Evolutionary conservation across 2,797 vertebrate species (phyloP).

Genomic region (Crypturellus tataupa): DNA sequence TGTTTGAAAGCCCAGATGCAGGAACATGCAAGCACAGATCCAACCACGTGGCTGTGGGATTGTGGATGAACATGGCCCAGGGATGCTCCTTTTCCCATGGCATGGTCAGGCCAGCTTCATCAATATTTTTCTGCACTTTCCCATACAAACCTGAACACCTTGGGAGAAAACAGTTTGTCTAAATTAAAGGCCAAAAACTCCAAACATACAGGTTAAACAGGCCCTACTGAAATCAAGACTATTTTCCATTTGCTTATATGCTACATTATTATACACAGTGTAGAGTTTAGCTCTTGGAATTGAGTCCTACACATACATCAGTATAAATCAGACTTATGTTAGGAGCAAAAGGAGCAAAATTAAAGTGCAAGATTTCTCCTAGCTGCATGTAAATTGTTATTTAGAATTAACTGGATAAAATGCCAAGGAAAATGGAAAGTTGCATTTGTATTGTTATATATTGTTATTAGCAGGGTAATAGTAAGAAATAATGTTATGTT

Average conservation of each 20-base stretch:
- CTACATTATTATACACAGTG: not conserved
- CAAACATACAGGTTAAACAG: not conserved
- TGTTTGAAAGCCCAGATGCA: too few species aligned
- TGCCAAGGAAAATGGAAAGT: not conserved
- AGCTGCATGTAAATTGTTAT: conserved; percentile 8
- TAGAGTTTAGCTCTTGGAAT: conserved; percentile 6
- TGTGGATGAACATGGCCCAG: too few species aligned
- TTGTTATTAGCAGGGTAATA: not conserved
- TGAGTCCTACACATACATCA: not conserved
- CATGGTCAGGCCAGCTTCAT: too few species aligned
- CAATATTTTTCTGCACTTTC: too few species aligned
- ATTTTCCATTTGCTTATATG: not conserved
- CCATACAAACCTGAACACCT: not conserved
- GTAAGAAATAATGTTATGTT: not conserved
- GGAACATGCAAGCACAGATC: too few species aligned
- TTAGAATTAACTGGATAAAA: conserved; percentile 46
- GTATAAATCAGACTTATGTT: not conserved
- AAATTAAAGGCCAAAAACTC: not conserved
- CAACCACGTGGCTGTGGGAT: too few species aligned
- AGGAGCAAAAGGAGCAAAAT: conserved; percentile 28
- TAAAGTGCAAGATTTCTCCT: conserved; percentile 30
- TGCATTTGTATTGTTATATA: not conserved
- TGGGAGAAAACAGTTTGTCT: conserved; percentile 28
- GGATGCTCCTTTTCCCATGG: too few species aligned
- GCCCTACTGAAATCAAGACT: not conserved